These are phyloP conservation scores for Phylloscopus trochiloides DNA, from an alignment of 2,113 vertebrate species.

Conservation along the genomic window DNA sequence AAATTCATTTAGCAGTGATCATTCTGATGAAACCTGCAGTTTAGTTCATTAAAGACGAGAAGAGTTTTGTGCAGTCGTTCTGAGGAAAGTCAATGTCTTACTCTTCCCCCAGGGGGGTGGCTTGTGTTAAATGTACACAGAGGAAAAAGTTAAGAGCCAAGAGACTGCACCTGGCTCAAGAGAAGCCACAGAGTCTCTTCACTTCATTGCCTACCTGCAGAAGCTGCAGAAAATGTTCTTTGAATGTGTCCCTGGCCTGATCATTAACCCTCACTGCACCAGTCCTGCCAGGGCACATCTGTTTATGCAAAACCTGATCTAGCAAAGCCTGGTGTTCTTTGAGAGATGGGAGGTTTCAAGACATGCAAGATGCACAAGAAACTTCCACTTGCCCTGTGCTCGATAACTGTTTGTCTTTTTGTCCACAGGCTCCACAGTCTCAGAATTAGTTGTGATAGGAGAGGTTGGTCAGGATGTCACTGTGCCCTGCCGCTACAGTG, in stretches of 20 bases:
- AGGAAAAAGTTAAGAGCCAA: background rate
- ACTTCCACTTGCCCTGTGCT: background rate
- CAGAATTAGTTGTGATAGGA: background rate
- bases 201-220: background rate
- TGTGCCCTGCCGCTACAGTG: slow-evolving; percentile 72
- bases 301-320: accelerated
- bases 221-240: background rate
- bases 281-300: background rate
- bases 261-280: accelerated
- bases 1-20: background rate
- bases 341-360: background rate
- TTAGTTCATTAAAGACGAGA: background rate
- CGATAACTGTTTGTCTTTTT: background rate
- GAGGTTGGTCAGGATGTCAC: slow-evolving; percentile 66
- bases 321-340: background rate
- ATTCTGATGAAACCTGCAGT: background rate
- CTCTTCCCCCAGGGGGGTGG: accelerated
- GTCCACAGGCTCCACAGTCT: background rate
- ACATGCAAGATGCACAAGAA: background rate
- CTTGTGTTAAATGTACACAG: background rate
- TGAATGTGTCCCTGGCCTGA: background rate
- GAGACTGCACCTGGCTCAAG: background rate
- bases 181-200: background rate
- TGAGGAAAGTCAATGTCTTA: background rate
- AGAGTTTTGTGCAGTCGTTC: background rate